A percentile compares a stretch with the other conserved stretches of the same genome.
phyloP scores from a whole-genome alignment of 64 coral and sea anemone genomes.

The Montipora efflorescens region DNA sequence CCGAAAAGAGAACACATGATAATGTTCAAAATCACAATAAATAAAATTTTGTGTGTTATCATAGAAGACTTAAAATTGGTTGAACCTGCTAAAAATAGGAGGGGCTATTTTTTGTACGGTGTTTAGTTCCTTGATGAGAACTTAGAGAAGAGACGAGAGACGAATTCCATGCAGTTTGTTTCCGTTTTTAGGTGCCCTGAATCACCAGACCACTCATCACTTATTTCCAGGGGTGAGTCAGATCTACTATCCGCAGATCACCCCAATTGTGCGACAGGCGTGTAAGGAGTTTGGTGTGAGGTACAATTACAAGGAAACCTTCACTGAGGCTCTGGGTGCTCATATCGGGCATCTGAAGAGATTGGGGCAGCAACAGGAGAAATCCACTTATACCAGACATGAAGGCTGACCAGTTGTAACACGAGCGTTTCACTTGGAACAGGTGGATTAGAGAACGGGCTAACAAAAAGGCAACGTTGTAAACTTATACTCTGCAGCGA shows the following conservation, averaged over 20 bases:
- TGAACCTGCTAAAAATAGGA: too few relatives aligned
- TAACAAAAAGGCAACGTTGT: not conserved
- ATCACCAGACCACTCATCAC: slow-evolving; percentile 89
- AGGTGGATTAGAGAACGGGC: not conserved
- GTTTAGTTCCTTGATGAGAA: too few relatives aligned
- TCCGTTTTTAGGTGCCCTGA: slow-evolving; percentile 70
- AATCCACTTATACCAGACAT: not conserved
- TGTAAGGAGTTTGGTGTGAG: slow-evolving; percentile 88
- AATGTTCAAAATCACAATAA: too few relatives aligned
- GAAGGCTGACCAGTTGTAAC: not conserved
- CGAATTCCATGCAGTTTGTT: not conserved
- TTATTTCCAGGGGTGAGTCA: slow-evolving; percentile 85
- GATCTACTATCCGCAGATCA: slow-evolving; percentile 87
- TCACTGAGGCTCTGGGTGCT: slow-evolving; percentile 71
- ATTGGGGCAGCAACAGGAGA: slow-evolving; percentile 52
- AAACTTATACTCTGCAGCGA: too few relatives aligned
- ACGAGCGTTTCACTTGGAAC: not conserved
- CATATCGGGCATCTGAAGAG: slow-evolving; percentile 87
- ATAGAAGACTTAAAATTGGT: too few relatives aligned
- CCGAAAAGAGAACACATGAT: too few relatives aligned
- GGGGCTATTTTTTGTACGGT: too few relatives aligned
- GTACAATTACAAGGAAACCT: slow-evolving; percentile 87
- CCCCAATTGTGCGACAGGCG: slow-evolving; percentile 80
- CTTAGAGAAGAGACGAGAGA: too few relatives aligned
- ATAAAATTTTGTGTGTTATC: too few relatives aligned